Evolutionary conservation across 2,113 vertebrate genomes (phyloP).

Genomic region (Chaetorhynchus papuensis): DNA sequence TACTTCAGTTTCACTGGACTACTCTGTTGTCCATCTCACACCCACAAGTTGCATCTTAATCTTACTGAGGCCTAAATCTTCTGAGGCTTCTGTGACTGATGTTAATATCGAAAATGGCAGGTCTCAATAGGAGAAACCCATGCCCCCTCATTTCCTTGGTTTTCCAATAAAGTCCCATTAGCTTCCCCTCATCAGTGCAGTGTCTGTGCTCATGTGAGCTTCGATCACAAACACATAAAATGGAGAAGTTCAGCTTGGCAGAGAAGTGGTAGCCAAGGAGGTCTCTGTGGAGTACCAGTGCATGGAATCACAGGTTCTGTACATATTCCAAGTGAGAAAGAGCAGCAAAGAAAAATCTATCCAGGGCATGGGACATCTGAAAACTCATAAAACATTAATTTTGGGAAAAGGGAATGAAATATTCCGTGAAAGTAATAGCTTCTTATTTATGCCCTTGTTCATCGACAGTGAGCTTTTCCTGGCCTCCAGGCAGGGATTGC

Average conservation of each 20-base stretch:
- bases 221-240: neutral
- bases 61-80: neutral
- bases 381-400: constrained; percentile 44
- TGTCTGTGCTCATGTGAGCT: neutral
- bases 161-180: neutral
- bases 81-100: neutral
- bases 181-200: neutral
- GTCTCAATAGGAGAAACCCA: neutral
- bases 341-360: constrained; percentile 2
- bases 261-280: neutral
- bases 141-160: neutral
- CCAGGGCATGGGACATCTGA: neutral
- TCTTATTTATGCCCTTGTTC: constrained; percentile 21
- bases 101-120: neutral
- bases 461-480: neutral
- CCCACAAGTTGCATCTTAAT: neutral
- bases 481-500: constrained; percentile 32
- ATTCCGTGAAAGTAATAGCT: constrained; percentile 7
- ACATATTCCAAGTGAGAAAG: neutral
- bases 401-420: constrained; percentile 3
- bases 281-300: neutral
- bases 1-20: neutral
- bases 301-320: neutral
- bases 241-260: neutral
- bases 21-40: neutral